Conservation (phyloP, 2,113 vertebrate genomes). For the Mormoops blainvillei region DNA sequence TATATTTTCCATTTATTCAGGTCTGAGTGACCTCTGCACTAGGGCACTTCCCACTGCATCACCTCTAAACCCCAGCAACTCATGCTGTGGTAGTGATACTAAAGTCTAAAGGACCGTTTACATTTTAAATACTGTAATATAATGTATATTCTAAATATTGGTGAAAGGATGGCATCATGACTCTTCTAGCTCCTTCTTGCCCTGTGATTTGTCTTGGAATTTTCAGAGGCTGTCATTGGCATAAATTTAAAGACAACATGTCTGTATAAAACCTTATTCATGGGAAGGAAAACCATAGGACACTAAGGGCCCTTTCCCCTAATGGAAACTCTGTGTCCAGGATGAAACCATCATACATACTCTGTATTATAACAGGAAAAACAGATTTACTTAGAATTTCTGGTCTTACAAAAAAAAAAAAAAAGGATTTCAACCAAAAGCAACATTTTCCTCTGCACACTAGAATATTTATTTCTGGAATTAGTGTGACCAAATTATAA, state of each 20-base stretch:
- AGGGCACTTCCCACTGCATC: neutral
- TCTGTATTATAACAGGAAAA: neutral
- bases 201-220: neutral
- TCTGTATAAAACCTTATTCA: neutral
- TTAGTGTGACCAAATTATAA: conserved; percentile 59
- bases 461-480: conserved; percentile 58
- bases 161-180: neutral
- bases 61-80: neutral
- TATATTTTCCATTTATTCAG: neutral
- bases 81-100: neutral
- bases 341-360: neutral
- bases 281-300: neutral
- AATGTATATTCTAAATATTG: neutral
- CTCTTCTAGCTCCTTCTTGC: neutral
- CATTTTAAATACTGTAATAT: neutral
- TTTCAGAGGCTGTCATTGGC: neutral
- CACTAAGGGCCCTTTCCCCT: neutral
- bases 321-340: neutral
- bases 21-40: too few relatives aligned
- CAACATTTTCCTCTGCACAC: neutral
- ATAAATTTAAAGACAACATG: neutral
- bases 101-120: neutral
- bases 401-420: neutral
- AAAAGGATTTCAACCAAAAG: neutral
- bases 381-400: neutral